Evolutionary conservation across 2,888 invertebrate genomes (phyloP).

Genomic region (Reticulitermes lucifugus): DNA sequence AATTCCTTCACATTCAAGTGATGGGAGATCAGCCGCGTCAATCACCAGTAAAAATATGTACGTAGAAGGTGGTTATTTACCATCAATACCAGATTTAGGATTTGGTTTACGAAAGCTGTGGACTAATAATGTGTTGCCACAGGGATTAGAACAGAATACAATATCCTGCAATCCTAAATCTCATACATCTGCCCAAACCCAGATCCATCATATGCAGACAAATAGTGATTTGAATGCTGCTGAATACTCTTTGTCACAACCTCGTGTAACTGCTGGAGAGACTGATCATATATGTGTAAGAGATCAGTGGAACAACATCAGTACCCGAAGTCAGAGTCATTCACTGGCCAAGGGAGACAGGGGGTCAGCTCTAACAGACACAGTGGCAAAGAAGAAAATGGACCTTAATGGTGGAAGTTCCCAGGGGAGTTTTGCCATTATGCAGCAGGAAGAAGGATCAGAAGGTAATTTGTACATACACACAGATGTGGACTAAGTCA

Average conservation of each 20-base stretch:
- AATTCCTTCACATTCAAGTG: background rate
- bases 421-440: background rate
- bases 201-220: background rate
- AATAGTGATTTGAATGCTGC: background rate
- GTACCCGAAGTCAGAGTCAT: background rate
- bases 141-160: background rate
- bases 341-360: background rate
- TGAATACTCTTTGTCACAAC: conserved; percentile 10
- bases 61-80: conserved; percentile 27
- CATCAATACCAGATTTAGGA: conserved; percentile 44
- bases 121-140: background rate
- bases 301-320: background rate
- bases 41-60: background rate
- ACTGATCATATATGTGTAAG: background rate
- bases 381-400: conserved; percentile 25
- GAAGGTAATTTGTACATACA: background rate
- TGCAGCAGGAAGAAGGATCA: conserved; percentile 25
- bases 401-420: conserved; percentile 33
- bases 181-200: background rate
- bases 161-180: background rate
- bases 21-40: background rate
- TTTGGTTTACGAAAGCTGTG: conserved; percentile 40
- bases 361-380: background rate
- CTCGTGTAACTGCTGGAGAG: background rate
- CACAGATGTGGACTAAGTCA: too few species aligned